Evolutionary conservation across 2,113 vertebrate genomes (phyloP), one percentile per base, ranked within the genome.

Genomic region (Barnardius zonarius): DNA sequence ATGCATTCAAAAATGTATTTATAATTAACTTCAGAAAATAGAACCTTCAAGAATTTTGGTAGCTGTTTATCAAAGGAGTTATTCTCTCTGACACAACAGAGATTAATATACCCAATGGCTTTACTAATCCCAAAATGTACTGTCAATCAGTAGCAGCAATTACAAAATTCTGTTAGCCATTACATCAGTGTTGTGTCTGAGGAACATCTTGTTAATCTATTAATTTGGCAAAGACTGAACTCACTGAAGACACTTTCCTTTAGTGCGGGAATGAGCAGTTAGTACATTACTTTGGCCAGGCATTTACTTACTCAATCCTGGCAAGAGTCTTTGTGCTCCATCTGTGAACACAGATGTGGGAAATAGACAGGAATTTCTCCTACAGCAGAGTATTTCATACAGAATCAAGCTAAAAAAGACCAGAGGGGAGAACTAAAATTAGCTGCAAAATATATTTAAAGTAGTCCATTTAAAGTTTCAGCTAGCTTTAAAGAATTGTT

Each of bases 261-360:
- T 72, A 61, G 80, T 94, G 44, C 1, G 6, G 77, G 83, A 92
- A 86, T 79, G 69, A 92, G 83, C 73, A 93, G 69, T 61, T 92
- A 92, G 59, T 62, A 66, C 39, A 41, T 61, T 86, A 72, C 93
- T 88, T 94, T 92, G 86, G 80, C 93, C 83, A 66, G n/a, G 19
- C 69, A 31, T 74, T 86, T 94, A 79, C 66, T 94, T 79, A 22
- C 62, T 93, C 86, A 39, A 0, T 91, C 72, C 83, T 96, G 95
- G 88, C 83, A 93, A 79, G 46, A 77, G 33, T 75, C 49, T 84
- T 82, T 84, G 63, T 94, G 80, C 69, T 96, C 95, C 95, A 96
- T 97, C 95, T 95, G 95, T 91, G 86, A 93, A 88, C 77, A 75
- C 92, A 96, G 93, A 94, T 97, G 93, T 94, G 88, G 80, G 86